A percentile compares a stretch with the other conserved stretches of the same genome.
phyloP scores from a whole-genome alignment of 1,140 invertebrate species.

The Parasteatoda tepidariorum region DNA sequence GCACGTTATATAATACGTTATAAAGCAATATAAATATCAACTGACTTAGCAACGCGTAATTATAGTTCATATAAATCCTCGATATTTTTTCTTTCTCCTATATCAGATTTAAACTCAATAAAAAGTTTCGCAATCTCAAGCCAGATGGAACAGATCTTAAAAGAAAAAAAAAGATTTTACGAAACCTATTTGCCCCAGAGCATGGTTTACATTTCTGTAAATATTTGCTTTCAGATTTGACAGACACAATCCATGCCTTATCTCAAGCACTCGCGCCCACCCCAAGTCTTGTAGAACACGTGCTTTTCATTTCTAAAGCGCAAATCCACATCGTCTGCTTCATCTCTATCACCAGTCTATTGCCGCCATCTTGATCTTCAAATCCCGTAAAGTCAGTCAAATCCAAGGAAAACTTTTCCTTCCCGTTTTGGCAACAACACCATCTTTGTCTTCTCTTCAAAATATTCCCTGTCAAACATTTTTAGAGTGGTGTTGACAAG shows the following conservation, averaged over 20 bases:
- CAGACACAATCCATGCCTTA: constrained; percentile 35
- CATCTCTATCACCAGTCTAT: constrained; percentile 9
- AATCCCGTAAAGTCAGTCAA: not conserved
- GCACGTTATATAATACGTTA: no score
- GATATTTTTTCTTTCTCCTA: no score
- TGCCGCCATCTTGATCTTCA: no score
- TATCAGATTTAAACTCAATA: no score
- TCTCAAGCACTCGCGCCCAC: not conserved
- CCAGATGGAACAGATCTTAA: no score
- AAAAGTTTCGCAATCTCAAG: no score
- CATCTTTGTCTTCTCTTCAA: not conserved
- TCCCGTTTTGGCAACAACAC: not conserved
- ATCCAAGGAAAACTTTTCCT: not conserved
- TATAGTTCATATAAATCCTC: no score
- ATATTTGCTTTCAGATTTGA: constrained; percentile 44
- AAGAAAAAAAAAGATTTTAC: no score
- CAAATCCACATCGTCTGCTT: not conserved
- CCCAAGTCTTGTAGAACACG: not conserved
- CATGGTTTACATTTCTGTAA: constrained; percentile 42
- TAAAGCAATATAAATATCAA: no score
- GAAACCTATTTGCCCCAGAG: not conserved
- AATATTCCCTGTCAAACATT: not conserved
- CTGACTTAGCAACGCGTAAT: no score
- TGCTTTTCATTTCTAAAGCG: not conserved
- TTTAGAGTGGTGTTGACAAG: not conserved